phyloP scores from a whole-genome alignment of 2,797 vertebrate genomes.

The Mormyrus hasselquistii region DNA sequence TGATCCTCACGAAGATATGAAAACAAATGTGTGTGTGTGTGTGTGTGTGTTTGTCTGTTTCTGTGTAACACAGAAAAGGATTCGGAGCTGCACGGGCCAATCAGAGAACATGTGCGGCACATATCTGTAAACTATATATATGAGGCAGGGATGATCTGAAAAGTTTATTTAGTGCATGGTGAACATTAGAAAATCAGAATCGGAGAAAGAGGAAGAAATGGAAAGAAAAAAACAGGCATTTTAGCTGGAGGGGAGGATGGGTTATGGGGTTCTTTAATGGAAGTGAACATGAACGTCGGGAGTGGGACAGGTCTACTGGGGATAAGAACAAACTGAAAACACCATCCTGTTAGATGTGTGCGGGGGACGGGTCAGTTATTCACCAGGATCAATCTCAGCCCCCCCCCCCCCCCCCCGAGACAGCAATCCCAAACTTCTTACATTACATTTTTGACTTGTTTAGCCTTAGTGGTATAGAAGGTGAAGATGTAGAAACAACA shows the following conservation, averaged over 20 bases:
- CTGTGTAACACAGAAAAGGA: not conserved
- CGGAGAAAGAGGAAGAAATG: not conserved
- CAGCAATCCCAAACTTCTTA: not conserved
- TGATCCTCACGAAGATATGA: not conserved
- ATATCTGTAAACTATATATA: not conserved
- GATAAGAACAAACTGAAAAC: not conserved
- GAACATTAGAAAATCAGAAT: not conserved
- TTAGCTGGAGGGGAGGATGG: not conserved
- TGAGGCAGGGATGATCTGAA: not conserved
- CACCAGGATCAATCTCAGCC: not conserved
- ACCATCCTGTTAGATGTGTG: not conserved
- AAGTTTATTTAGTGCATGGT: not conserved
- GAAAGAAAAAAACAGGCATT: not conserved
- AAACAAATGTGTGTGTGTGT: not conserved
- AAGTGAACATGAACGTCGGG: not conserved
- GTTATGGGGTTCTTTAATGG: not conserved
- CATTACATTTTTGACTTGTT: not conserved
- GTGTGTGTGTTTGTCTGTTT: not conserved
- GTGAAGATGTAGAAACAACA: not conserved
- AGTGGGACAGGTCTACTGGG: not conserved
- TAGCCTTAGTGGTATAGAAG: not conserved
- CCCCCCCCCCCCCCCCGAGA: not conserved
- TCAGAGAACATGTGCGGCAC: not conserved
- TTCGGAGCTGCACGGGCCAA: not conserved
- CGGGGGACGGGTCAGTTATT: not conserved